Evolutionary conservation across 2,113 vertebrate species (phyloP).

Genomic region (Naja naja): DNA sequence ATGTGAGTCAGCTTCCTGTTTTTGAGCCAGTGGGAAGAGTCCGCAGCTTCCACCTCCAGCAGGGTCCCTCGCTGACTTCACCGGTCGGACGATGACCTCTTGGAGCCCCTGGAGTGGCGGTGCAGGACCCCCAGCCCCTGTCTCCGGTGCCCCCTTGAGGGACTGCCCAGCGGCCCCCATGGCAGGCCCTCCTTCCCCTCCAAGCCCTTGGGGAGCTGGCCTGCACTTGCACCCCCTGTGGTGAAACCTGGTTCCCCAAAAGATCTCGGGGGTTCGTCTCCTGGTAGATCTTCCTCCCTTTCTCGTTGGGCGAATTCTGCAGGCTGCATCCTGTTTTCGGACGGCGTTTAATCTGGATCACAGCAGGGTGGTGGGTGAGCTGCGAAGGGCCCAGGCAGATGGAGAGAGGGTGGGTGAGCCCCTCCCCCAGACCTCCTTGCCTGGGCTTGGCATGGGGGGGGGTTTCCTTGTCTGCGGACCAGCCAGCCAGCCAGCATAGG

Average conservation of each 20-base stretch:
- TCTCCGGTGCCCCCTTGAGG: not conserved
- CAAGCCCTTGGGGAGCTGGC: not conserved
- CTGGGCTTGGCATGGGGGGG: not conserved
- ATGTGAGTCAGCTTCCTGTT: slow-evolving; percentile 29
- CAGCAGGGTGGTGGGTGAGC: not conserved
- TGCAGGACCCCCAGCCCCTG: not conserved
- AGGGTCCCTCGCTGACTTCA: not conserved
- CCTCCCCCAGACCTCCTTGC: not conserved
- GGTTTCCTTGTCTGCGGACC: not conserved
- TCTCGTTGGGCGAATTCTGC: too few species aligned
- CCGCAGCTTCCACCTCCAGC: not conserved
- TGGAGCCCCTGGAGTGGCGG: not conserved
- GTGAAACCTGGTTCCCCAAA: not conserved
- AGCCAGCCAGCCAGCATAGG: not conserved
- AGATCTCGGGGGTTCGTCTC: not conserved
- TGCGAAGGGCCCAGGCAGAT: not conserved
- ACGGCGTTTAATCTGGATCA: not conserved
- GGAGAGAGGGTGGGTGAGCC: not conserved
- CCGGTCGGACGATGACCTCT: not conserved
- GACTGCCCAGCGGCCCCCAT: not conserved
- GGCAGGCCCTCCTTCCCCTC: not conserved
- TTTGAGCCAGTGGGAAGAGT: not conserved
- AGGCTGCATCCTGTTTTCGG: not conserved
- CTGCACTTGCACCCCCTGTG: not conserved
- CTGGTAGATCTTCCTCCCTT: not conserved